These are phyloP conservation scores for Rhadinocentrus ornatus DNA, from an alignment of 2,797 vertebrate genomes.

Conservation along the genomic window DNA sequence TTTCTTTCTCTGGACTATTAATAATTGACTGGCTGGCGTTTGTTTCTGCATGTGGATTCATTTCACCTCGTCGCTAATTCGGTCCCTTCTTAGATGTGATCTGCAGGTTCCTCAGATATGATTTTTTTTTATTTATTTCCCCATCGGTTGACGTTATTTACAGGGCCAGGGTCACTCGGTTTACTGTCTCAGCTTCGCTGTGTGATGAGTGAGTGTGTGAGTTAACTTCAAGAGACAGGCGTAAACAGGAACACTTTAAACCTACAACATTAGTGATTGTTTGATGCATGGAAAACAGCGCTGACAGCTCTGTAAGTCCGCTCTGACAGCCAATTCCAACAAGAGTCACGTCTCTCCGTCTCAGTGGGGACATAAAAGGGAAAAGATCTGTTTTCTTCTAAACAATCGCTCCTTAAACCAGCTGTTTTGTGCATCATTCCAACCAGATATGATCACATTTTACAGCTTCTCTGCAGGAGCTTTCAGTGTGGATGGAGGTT, in stretches of 20 bases:
- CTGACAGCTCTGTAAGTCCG: slow-evolving; percentile 58
- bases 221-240: slow-evolving; percentile 56
- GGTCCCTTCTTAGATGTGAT: slow-evolving; percentile 58
- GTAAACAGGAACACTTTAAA: slow-evolving; percentile 67
- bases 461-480: slow-evolving; percentile 19
- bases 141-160: slow-evolving; percentile 71
- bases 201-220: slow-evolving; percentile 46
- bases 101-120: slow-evolving; percentile 30
- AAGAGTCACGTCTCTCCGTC: slow-evolving; percentile 41
- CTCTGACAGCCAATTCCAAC: slow-evolving; percentile 44
- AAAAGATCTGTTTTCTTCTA: slow-evolving; percentile 22
- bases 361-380: slow-evolving; percentile 47
- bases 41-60: slow-evolving; percentile 44
- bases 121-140: slow-evolving; percentile 10
- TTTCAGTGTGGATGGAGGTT: not conserved
- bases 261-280: slow-evolving; percentile 45
- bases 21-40: slow-evolving; percentile 65
- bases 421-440: slow-evolving; percentile 22
- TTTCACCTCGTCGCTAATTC: slow-evolving; percentile 66
- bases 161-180: slow-evolving; percentile 43
- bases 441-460: slow-evolving; percentile 35
- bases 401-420: slow-evolving; percentile 32
- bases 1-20: slow-evolving; percentile 59
- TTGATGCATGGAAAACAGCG: slow-evolving; percentile 62
- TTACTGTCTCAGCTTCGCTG: slow-evolving; percentile 45